Conservation (phyloP, 1,140 invertebrate genomes). For the Contarinia nasturtii region DNA sequence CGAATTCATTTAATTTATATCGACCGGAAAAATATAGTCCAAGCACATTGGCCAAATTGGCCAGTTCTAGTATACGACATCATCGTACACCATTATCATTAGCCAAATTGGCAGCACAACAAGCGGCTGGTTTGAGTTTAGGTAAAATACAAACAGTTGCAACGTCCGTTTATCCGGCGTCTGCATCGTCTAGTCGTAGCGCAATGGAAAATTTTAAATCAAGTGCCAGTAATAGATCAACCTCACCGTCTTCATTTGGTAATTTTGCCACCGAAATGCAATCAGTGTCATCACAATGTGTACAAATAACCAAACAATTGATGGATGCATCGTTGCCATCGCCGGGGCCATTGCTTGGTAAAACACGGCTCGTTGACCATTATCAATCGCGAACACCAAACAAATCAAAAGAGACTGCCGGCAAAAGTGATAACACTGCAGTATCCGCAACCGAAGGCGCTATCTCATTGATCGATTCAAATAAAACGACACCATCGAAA, state of each 20-base stretch:
- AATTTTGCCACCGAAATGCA: not conserved
- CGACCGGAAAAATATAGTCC: constrained; percentile 28
- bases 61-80: constrained; percentile 15
- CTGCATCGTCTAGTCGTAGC: not conserved
- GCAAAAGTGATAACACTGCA: constrained; percentile 3
- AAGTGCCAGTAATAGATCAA: constrained; percentile 23
- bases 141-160: too few species aligned
- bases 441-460: not conserved
- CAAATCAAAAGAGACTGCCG: too few species aligned
- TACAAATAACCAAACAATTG: constrained; percentile 24
- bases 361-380: constrained; percentile 55
- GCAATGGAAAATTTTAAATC: constrained; percentile 10
- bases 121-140: constrained; percentile 3
- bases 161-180: not conserved
- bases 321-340: constrained; percentile 43
- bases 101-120: constrained; percentile 19
- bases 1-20: constrained; percentile 32
- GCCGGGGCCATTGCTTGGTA: constrained; percentile 57
- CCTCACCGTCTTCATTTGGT: constrained; percentile 3
- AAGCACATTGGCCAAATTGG: constrained; percentile 21
- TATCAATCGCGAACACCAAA: not conserved
- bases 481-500: too few species aligned
- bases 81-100: constrained; percentile 21
- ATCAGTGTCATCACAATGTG: constrained; percentile 1
- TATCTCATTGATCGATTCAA: not conserved